These are phyloP conservation scores for Blomia tropicalis DNA, from an alignment of 2,888 invertebrate species.

Conservation along the genomic window DNA sequence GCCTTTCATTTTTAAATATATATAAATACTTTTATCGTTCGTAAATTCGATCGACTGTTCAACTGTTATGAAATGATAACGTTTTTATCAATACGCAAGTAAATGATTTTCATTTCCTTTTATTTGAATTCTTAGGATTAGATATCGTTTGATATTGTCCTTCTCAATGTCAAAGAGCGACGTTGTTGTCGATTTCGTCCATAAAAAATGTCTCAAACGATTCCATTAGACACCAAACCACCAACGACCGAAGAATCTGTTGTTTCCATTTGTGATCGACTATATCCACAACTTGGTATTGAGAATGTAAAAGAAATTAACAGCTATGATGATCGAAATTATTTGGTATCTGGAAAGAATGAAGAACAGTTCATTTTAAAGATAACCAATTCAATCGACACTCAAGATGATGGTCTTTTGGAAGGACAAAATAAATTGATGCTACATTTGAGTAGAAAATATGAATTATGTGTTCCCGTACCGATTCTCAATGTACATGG, in stretches of 20 bases:
- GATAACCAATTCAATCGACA: conserved; percentile 64
- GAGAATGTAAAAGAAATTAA: conserved; percentile 46
- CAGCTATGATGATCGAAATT: conserved; percentile 65
- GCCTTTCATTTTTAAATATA: too few species aligned
- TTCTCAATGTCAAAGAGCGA: too few species aligned
- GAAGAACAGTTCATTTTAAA: conserved; percentile 47
- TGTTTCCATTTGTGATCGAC: not conserved
- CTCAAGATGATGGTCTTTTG: conserved; percentile 43
- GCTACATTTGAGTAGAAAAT: conserved; percentile 47
- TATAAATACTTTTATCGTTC: too few species aligned
- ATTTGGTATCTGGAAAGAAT: conserved; percentile 41
- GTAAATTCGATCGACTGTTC: too few species aligned
- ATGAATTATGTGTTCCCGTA: conserved; percentile 49
- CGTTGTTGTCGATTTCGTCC: too few species aligned
- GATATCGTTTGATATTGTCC: too few species aligned
- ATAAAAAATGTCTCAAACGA: too few species aligned
- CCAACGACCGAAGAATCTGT: not conserved
- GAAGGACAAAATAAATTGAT: conserved; percentile 55
- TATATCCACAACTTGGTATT: conserved; percentile 33
- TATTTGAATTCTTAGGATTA: too few species aligned
- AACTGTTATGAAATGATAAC: too few species aligned
- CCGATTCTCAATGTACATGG: conserved; percentile 54
- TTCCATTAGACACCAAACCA: not conserved
- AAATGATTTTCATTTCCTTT: too few species aligned
- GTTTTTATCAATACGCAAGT: too few species aligned